Percentiles rank a stretch among this genome's conserved stretches.
These are phyloP conservation scores for Urechis unicinctus DNA, from an alignment of 2,888 invertebrate species.

Conservation along the genomic window DNA sequence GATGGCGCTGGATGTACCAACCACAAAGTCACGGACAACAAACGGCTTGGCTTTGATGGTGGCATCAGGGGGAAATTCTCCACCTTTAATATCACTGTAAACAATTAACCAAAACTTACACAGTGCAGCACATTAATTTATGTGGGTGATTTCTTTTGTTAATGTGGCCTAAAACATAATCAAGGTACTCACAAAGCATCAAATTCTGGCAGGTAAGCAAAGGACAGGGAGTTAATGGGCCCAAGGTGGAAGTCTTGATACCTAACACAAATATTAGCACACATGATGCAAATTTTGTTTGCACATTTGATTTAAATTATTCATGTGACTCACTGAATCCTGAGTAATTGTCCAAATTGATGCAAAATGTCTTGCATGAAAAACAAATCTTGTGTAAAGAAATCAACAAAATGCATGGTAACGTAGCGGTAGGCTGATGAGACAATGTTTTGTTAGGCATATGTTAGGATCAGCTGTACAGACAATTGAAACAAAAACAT, in stretches of 20 bases:
- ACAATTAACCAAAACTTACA: not conserved
- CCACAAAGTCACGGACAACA: slow-evolving; percentile 45
- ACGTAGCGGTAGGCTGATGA: not conserved
- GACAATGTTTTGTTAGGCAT: not conserved
- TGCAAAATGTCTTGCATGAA: no score
- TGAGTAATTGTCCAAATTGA: no score
- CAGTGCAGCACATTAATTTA: no score
- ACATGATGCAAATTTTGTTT: no score
- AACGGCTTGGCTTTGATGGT: slow-evolving; percentile 45
- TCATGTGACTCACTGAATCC: no score
- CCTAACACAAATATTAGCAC: slow-evolving; percentile 23
- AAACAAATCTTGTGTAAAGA: no score
- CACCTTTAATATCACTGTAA: slow-evolving; percentile 10
- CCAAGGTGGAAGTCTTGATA: slow-evolving; percentile 49
- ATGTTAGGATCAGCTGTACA: no score
- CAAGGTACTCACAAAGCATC: not conserved
- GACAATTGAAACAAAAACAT: slow-evolving; percentile 6
- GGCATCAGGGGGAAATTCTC: slow-evolving; percentile 43
- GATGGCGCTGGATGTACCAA: slow-evolving; percentile 44
- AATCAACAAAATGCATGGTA: no score
- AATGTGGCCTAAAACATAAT: not conserved
- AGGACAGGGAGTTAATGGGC: slow-evolving; percentile 45
- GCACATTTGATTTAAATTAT: no score
- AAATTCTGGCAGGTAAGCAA: slow-evolving; percentile 40
- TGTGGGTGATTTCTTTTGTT: not conserved